Base-by-base conservation (phyloP, 2,113 vertebrate genomes). In the Callionymus lyra region DNA sequence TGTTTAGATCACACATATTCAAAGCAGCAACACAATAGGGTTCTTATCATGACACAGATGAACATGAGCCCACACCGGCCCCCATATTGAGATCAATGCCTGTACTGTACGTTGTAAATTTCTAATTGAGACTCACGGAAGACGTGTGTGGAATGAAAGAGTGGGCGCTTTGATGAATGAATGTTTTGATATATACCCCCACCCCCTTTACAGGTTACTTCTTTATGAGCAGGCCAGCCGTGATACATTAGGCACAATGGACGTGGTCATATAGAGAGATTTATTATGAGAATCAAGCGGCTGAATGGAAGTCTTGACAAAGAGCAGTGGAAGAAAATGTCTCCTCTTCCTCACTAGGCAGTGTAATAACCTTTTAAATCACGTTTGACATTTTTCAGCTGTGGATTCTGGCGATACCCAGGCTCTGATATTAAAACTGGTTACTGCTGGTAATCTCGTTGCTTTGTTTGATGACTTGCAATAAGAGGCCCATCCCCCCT, bases 351-450 rank as follows among this genome's bases (percentile, higher is more conserved):
- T 62, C 61, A 70, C 67, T 55, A 46, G 58, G 78, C 83, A 77
- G 68, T 59, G 68, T 87, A 89, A 90, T 89, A 89, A 88, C 84
- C 82, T 86, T 88, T 85, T 89, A 92, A 91, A 93, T 94, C 87
- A 87, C 60, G 52, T 84, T 82, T 91, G 91, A 88, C 89, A 84
- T 87, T 87, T 87, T 82, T 85, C 86, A 90, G 84, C 79, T 80
- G 78, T 82, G 82, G 82, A 76, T 61, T 60, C 56, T 68, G 44
- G 79, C 81, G 85, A 88, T 89, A 88, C 79, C 83, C 67, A 50
- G 61, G 79, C 77, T 68, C 68, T 69, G 79, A 90, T 88, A 86
- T 85, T 86, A 87, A 89, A 86, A 74, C 79, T 42, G 76, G n/a
- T n/a, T n/a, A n/a, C 70, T 77, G 81, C 66, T 70, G 61, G 77